Conservation (phyloP, 2,797 vertebrate species). For the Enteromius trimaculatus region DNA sequence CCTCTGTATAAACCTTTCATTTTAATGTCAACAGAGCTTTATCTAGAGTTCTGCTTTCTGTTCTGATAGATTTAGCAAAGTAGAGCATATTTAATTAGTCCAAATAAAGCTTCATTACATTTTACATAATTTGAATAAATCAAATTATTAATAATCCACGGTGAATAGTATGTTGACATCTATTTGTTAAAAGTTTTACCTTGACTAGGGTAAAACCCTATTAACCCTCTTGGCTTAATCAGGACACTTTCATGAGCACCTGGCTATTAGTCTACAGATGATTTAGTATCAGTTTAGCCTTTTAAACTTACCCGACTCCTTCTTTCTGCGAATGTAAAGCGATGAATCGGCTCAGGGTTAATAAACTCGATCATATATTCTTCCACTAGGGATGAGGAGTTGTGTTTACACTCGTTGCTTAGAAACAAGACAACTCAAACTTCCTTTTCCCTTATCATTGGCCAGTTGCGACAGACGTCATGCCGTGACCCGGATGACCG, state of each 20-base stretch:
- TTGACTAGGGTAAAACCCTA: neutral
- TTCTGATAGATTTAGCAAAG: neutral
- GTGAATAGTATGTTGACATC: neutral
- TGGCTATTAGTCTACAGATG: neutral
- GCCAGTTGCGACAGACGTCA: constrained; percentile 62
- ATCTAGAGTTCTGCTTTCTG: neutral
- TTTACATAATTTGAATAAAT: neutral
- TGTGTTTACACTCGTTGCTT: constrained; percentile 70
- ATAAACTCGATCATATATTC: neutral
- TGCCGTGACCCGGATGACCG: constrained; percentile 53
- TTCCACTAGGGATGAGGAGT: neutral
- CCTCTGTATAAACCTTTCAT: neutral
- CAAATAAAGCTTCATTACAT: neutral
- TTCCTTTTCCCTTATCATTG: constrained; percentile 59
- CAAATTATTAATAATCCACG: neutral
- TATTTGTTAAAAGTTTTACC: neutral
- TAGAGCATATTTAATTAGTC: neutral
- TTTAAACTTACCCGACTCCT: constrained; percentile 17
- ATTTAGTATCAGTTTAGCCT: neutral
- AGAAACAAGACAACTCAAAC: constrained; percentile 57
- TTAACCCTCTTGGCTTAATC: neutral
- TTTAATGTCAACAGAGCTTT: neutral
- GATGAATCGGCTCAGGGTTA: neutral
- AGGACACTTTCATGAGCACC: neutral
- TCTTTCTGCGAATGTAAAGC: constrained; percentile 1